A percentile compares a stretch with the other conserved stretches of the same genome.
Evolutionary conservation across 2,888 invertebrate genomes (phyloP).

Genomic region (Philaethria dido): DNA sequence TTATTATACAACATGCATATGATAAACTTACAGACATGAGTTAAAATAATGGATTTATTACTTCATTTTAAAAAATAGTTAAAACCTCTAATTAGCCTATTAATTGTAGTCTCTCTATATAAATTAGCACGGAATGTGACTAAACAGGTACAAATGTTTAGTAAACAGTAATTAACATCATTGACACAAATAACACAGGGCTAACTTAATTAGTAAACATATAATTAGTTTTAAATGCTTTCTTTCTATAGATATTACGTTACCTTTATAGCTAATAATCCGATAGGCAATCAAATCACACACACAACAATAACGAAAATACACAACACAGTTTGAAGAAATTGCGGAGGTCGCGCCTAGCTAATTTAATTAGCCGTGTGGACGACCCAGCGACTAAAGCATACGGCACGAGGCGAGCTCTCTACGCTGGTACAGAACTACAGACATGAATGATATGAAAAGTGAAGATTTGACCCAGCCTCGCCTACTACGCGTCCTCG

Average conservation of each 20-base stretch:
- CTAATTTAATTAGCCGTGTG: constrained; percentile 65
- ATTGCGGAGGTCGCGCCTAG: constrained; percentile 45
- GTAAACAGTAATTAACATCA: constrained; percentile 43
- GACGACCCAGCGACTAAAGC: constrained; percentile 46
- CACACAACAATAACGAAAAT: constrained; percentile 50
- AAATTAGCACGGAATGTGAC: constrained; percentile 44
- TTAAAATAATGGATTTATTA: background rate
- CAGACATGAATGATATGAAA: constrained; percentile 56
- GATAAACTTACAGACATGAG: too few relatives aligned
- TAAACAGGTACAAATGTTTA: constrained; percentile 42
- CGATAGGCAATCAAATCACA: constrained; percentile 18
- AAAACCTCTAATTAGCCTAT: constrained; percentile 7
- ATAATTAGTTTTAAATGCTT: constrained; percentile 7
- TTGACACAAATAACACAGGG: constrained; percentile 34
- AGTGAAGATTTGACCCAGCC: constrained; percentile 63
- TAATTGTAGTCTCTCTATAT: constrained; percentile 22
- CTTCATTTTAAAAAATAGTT: background rate
- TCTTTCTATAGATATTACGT: background rate
- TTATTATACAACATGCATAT: too few relatives aligned
- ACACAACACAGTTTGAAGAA: constrained; percentile 49
- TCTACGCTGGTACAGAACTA: constrained; percentile 41
- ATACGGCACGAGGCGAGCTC: constrained; percentile 49
- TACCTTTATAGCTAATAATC: constrained; percentile 19
- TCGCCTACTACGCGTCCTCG: constrained; percentile 57
- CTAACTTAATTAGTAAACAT: constrained; percentile 30